Evolutionary conservation across 1,140 invertebrate species (phyloP).

Genomic region (Drosophila burlai): DNA sequence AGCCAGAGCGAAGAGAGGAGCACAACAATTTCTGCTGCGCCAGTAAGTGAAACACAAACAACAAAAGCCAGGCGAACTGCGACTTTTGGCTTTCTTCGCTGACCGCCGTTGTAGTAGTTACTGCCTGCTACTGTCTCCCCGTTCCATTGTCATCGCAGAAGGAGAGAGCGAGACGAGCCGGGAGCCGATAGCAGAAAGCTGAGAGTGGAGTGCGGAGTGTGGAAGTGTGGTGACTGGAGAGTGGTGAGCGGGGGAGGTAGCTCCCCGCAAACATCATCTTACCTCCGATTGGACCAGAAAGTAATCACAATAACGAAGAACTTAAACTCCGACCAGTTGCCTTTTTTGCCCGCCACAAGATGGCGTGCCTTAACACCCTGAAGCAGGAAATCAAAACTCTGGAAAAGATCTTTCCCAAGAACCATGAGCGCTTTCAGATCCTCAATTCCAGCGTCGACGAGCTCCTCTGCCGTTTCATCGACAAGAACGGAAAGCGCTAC

Average conservation of each 20-base stretch:
- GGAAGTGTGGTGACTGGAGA: neutral
- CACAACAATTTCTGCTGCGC: constrained; percentile 16
- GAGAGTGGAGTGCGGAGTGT: constrained; percentile 3
- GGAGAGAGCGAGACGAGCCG: constrained; percentile 10
- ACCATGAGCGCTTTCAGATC: constrained; percentile 98
- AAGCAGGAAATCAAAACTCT: constrained; percentile 99
- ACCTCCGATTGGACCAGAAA: constrained; percentile 28
- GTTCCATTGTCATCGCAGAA: constrained; percentile 10
- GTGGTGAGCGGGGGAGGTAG: constrained; percentile 26
- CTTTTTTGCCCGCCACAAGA: constrained; percentile 85
- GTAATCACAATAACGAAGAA: constrained; percentile 26
- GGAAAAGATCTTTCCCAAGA: constrained; percentile 97
- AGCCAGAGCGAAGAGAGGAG: constrained; percentile 18
- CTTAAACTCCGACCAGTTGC: constrained; percentile 52
- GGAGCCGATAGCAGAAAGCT: constrained; percentile 4
- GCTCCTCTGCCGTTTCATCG: constrained; percentile 98
- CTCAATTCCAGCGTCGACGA: constrained; percentile 99
- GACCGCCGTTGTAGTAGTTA: constrained; percentile 8
- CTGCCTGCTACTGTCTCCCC: constrained; percentile 15
- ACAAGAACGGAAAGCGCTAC: constrained; percentile 96
- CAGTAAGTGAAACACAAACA: constrained; percentile 18
- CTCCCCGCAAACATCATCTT: constrained; percentile 17
- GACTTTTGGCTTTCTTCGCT: constrained; percentile 35
- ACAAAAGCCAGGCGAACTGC: constrained; percentile 17
- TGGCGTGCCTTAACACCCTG: constrained; percentile 99